Conservation (phyloP, 2,797 vertebrate genomes). For the Staurois parvus region DNA sequence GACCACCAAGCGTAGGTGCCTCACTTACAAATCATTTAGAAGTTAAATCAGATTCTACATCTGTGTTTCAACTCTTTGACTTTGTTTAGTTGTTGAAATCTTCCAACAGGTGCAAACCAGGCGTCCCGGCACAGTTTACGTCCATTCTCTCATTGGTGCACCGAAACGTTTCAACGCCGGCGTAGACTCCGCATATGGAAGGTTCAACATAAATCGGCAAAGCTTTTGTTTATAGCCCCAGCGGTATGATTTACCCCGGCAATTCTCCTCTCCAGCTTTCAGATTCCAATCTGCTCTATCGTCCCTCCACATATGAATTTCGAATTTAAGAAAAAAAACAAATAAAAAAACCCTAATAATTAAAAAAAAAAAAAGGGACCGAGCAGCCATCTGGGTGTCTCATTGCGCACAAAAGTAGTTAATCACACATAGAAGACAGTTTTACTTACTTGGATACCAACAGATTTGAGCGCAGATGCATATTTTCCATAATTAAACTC, state of each 20-base stretch:
- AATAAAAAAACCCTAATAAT: constrained; percentile 61
- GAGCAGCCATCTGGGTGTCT: constrained; percentile 72
- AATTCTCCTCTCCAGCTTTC: constrained; percentile 4
- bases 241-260: constrained; percentile 12
- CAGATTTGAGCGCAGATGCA: constrained; percentile 75
- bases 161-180: constrained; percentile 11
- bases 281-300: constrained; percentile 45
- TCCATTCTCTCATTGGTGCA: neutral
- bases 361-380: constrained; percentile 55
- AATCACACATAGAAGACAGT: constrained; percentile 73
- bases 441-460: constrained; percentile 71
- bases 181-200: neutral
- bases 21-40: no score
- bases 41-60: no score
- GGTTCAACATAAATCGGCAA: constrained; percentile 17
- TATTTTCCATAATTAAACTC: constrained; percentile 72
- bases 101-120: no score
- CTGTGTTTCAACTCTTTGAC: no score
- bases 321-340: constrained; percentile 62
- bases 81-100: no score
- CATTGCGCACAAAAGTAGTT: constrained; percentile 69
- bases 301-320: constrained; percentile 63
- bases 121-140: no score
- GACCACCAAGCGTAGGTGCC: no score
- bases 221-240: constrained; percentile 20